Conservation (phyloP, 1,140 invertebrate species). For the Aphidius gifuensis region DNA sequence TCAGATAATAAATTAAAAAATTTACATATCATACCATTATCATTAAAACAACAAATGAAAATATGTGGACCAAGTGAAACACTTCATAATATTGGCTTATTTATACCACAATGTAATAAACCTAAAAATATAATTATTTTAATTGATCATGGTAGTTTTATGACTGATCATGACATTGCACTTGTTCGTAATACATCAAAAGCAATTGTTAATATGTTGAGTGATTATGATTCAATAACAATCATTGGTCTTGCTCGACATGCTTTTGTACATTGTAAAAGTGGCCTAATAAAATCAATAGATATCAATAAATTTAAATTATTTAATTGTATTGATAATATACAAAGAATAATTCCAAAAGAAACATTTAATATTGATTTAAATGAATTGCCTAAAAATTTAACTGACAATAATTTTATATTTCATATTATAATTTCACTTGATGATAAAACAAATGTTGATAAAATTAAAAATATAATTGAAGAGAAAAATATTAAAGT, state of each 20-base stretch:
- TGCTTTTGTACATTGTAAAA: constrained; percentile 38
- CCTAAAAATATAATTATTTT: constrained; percentile 49
- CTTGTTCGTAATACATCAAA: constrained; percentile 49
- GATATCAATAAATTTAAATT: constrained; percentile 52
- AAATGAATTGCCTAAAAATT: constrained; percentile 33
- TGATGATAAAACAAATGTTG: constrained; percentile 32
- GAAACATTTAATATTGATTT: constrained; percentile 41
- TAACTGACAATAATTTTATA: constrained; percentile 41
- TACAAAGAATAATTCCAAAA: constrained; percentile 39
- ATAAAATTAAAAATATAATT: constrained; percentile 37
- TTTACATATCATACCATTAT: constrained; percentile 41
- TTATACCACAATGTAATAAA: constrained; percentile 46
- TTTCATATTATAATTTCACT: constrained; percentile 49
- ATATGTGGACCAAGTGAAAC: constrained; percentile 49
- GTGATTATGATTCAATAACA: constrained; percentile 45
- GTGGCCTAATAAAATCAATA: constrained; percentile 44
- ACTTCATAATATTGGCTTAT: constrained; percentile 46
- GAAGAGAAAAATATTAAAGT: constrained; percentile 31
- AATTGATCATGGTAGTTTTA: constrained; percentile 44
- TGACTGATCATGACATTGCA: constrained; percentile 48
- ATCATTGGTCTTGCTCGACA: constrained; percentile 42
- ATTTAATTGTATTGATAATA: constrained; percentile 42
- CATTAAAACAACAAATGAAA: constrained; percentile 41
- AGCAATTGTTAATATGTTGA: constrained; percentile 49
- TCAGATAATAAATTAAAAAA: constrained; percentile 40